These are phyloP conservation scores for Chloroceryle aenea DNA, from an alignment of 2,113 vertebrate species.

Conservation along the genomic window DNA sequence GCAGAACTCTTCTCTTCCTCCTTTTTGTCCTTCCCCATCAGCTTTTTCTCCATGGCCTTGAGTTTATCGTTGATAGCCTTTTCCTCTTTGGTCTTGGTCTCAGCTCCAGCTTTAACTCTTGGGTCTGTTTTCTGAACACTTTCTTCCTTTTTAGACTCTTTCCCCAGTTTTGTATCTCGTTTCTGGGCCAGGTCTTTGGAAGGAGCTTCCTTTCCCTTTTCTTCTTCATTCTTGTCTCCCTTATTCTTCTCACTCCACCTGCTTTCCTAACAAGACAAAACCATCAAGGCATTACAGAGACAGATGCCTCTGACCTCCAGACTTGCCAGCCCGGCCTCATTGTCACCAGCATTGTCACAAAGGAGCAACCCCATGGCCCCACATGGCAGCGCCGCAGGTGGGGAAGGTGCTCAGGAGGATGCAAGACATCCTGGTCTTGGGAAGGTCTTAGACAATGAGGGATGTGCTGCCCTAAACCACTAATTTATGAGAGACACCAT, in stretches of 20 bases:
- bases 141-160: conserved; percentile 66
- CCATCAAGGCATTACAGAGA: neutral
- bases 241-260: conserved; percentile 48
- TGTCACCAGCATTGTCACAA: neutral
- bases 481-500: neutral
- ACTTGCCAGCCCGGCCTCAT: neutral
- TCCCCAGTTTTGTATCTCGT: conserved; percentile 46
- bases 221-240: conserved; percentile 65
- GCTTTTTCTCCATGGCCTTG: conserved; percentile 75
- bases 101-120: conserved; percentile 54
- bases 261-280: conserved; percentile 69
- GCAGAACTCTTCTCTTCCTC: conserved; percentile 27
- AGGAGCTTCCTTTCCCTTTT: conserved; percentile 56
- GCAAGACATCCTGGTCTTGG: neutral
- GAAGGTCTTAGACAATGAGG: neutral
- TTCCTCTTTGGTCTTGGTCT: conserved; percentile 62
- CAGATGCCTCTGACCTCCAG: neutral
- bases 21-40: conserved; percentile 64
- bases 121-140: conserved; percentile 45
- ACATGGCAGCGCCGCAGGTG: rapidly evolving
- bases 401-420: neutral
- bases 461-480: neutral
- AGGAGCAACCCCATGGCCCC: neutral
- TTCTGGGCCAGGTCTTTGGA: conserved; percentile 38
- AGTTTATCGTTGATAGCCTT: conserved; percentile 66